phyloP scores from a whole-genome alignment of 2,888 invertebrate genomes.

The Tetragnatha montana region DNA sequence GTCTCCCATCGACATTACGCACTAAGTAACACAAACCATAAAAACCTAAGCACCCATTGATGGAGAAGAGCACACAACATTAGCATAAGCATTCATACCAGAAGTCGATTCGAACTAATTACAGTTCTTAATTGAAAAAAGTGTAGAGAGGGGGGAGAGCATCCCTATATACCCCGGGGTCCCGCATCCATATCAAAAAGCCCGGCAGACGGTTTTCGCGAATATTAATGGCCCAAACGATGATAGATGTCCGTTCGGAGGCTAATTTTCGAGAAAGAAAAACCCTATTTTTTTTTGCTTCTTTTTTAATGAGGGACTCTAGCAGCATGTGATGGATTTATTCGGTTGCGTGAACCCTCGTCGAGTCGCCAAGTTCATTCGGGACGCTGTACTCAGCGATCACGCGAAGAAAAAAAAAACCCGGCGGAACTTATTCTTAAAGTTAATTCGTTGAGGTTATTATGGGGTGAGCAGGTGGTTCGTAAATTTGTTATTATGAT shows the following conservation, averaged over 20 bases:
- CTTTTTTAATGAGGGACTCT: conserved; percentile 8
- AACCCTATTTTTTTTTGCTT: not conserved
- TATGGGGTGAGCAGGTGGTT: too few relatives aligned
- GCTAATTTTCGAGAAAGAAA: conserved; percentile 22
- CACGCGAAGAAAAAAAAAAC: too few relatives aligned
- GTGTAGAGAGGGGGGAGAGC: not conserved
- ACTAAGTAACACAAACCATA: too few relatives aligned
- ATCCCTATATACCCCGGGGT: conserved; percentile 16
- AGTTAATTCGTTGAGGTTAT: too few relatives aligned
- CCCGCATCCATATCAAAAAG: conserved; percentile 36
- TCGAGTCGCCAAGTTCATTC: too few relatives aligned
- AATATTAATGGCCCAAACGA: conserved; percentile 51
- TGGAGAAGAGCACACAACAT: too few relatives aligned
- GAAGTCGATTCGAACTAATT: not conserved
- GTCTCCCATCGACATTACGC: too few relatives aligned
- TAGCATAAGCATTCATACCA: too few relatives aligned
- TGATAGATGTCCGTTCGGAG: conserved; percentile 48
- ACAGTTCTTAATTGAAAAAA: not conserved
- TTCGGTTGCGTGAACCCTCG: not conserved
- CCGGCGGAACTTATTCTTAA: too few relatives aligned
- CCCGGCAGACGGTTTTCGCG: conserved; percentile 5
- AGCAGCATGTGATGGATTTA: conserved; percentile 6
- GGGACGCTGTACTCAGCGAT: too few relatives aligned
- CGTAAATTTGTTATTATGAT: too few relatives aligned
- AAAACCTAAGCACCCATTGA: too few relatives aligned